phyloP scores from a whole-genome alignment of 1,140 invertebrate species.

The Manduca sexta region DNA sequence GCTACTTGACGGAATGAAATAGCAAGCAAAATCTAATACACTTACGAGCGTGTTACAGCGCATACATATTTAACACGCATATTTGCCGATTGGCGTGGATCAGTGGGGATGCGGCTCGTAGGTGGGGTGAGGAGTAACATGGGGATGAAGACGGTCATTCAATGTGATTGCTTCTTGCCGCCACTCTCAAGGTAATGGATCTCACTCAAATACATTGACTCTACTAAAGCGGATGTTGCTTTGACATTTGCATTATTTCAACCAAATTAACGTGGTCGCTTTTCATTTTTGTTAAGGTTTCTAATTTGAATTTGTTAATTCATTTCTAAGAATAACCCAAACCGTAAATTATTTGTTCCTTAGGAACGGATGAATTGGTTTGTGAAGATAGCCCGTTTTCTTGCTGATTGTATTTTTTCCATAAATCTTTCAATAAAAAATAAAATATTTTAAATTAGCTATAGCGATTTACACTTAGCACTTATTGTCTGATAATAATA shows the following conservation, averaged over 20 bases:
- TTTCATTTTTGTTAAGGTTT: no score
- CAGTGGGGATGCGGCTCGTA: conserved; percentile 31
- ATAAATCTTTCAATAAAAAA: no score
- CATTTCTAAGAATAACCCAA: no score
- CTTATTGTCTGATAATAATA: no score
- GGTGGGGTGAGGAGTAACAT: conserved; percentile 16
- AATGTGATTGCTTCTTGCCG: conserved; percentile 75
- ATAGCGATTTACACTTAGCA: no score
- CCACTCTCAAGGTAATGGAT: conserved; percentile 73
- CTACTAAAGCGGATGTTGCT: conserved; percentile 57
- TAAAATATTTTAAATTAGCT: no score
- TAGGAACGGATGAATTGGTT: no score
- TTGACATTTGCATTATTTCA: conserved; percentile 24
- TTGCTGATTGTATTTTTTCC: no score
- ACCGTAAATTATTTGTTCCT: no score
- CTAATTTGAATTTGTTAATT: no score
- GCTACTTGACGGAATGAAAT: conserved; percentile 57
- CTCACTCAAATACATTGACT: conserved; percentile 72
- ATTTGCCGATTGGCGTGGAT: conserved; percentile 70
- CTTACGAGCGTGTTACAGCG: conserved; percentile 66
- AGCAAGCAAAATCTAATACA: conserved; percentile 70
- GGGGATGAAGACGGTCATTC: conserved; percentile 65
- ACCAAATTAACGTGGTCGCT: no score
- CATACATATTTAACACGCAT: conserved; percentile 74
- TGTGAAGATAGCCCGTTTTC: no score